Conservation (phyloP, 2,113 vertebrate species). For the Amphiprion percula region DNA sequence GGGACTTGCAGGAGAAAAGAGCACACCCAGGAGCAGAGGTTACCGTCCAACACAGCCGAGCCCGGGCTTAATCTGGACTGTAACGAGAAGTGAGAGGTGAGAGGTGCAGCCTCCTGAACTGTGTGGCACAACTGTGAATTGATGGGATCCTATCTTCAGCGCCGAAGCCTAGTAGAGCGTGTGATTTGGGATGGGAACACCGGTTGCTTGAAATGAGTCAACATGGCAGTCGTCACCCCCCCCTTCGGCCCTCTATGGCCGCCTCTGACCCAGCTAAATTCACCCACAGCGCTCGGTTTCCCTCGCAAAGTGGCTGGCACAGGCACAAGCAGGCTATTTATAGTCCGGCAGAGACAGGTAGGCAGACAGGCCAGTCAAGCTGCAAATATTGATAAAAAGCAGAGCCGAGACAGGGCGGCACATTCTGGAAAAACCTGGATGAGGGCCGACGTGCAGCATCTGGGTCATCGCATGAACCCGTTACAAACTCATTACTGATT, state of each 20-base stretch:
- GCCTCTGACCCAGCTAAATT: constrained; percentile 24
- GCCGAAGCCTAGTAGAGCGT: constrained; percentile 14
- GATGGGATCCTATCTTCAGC: constrained; percentile 20
- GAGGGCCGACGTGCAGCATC: constrained; percentile 46
- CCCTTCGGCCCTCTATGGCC: neutral
- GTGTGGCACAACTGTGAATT: constrained; percentile 18
- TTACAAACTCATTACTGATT: constrained; percentile 16
- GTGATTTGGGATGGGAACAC: constrained; percentile 45
- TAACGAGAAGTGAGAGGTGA: constrained; percentile 33
- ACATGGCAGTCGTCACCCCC: constrained; percentile 44
- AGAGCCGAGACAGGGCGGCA: constrained; percentile 51
- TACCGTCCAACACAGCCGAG: neutral
- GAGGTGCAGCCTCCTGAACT: neutral
- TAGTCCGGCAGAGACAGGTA: constrained; percentile 62
- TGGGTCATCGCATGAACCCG: constrained; percentile 37
- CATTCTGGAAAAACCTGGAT: constrained; percentile 43
- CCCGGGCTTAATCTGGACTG: constrained; percentile 22
- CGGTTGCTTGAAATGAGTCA: constrained; percentile 45
- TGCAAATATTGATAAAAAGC: constrained; percentile 74
- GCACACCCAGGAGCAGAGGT: constrained; percentile 18
- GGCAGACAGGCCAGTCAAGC: constrained; percentile 55
- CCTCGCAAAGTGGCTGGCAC: constrained; percentile 51
- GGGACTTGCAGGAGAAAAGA: constrained; percentile 13
- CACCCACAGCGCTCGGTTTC: constrained; percentile 27
- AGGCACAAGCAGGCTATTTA: constrained; percentile 71